These are phyloP conservation scores for Aporrectodea caliginosa DNA, from an alignment of 1,140 invertebrate genomes.

Conservation along the genomic window DNA sequence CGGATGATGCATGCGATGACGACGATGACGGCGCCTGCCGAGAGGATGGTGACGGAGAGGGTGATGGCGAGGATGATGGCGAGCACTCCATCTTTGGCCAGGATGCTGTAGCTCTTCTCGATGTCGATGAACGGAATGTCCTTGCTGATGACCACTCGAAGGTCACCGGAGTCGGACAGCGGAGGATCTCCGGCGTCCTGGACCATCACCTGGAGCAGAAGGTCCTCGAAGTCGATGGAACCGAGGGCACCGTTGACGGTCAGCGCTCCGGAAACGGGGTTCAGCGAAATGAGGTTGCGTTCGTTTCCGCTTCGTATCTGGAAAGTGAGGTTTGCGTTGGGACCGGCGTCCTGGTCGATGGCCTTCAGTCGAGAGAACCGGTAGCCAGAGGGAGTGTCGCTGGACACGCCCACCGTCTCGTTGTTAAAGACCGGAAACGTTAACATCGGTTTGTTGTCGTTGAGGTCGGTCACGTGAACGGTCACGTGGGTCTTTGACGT, in stretches of 20 bases:
- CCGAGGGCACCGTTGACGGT: background rate
- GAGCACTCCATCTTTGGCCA: background rate
- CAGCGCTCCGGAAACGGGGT: slow-evolving; percentile 11
- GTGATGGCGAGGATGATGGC: slow-evolving; percentile 7
- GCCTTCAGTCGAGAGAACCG: slow-evolving; percentile 23
- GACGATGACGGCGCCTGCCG: slow-evolving; percentile 8
- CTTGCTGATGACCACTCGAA: slow-evolving; percentile 16
- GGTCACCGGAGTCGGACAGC: slow-evolving; percentile 4
- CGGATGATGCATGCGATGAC: slow-evolving; percentile 10
- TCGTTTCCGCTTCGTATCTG: slow-evolving; percentile 20
- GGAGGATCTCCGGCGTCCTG: background rate
- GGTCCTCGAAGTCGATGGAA: slow-evolving; percentile 7
- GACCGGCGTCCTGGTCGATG: slow-evolving; percentile 21
- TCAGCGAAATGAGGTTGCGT: slow-evolving; percentile 9
- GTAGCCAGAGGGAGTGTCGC: slow-evolving; percentile 9
- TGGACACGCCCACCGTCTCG: slow-evolving; percentile 27
- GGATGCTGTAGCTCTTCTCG: background rate
- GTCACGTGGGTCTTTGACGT: slow-evolving; percentile 7
- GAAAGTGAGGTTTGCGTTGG: slow-evolving; percentile 25
- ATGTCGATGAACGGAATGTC: slow-evolving; percentile 18
- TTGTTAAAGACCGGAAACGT: slow-evolving; percentile 26
- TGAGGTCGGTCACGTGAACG: slow-evolving; percentile 31
- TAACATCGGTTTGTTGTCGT: slow-evolving; percentile 33
- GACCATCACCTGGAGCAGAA: background rate
- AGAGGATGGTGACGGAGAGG: slow-evolving; percentile 7